Evolutionary conservation across 23 tunicate genomes (phyloP).

Genomic region (Pegea sp.): DNA sequence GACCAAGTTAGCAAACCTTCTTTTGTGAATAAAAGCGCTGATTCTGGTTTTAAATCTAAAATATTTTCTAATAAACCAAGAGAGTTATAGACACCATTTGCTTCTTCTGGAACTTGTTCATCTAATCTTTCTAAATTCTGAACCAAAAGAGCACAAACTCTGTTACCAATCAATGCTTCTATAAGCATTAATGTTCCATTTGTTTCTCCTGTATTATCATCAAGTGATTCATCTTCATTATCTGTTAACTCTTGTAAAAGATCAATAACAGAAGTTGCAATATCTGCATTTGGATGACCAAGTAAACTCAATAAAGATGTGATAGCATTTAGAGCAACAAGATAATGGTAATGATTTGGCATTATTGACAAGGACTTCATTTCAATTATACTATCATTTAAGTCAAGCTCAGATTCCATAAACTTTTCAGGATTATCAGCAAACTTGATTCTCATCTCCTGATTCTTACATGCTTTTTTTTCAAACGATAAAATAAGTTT

Average conservation of each 20-base stretch:
- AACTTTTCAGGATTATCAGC: slow-evolving; percentile 88
- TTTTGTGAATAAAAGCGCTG: slow-evolving; percentile 19
- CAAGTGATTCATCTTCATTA: slow-evolving; percentile 32
- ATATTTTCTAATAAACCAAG: slow-evolving; percentile 69
- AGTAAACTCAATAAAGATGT: slow-evolving; percentile 46
- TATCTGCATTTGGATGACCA: slow-evolving; percentile 79
- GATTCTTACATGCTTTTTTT: slow-evolving; percentile 68
- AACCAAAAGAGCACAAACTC: slow-evolving; percentile 39
- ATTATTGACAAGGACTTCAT: slow-evolving; percentile 79
- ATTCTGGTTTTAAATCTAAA: slow-evolving; percentile 53
- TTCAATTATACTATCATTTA: slow-evolving; percentile 60
- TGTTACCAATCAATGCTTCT: slow-evolving; percentile 69
- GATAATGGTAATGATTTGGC: slow-evolving; percentile 83
- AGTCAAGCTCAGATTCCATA: slow-evolving; percentile 85
- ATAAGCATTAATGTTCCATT: slow-evolving; percentile 60
- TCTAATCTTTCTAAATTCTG: slow-evolving; percentile 82
- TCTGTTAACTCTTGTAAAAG: slow-evolving; percentile 76
- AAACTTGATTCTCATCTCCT: slow-evolving; percentile 88
- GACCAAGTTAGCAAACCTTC: slow-evolving; percentile 70
- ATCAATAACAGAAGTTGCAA: slow-evolving; percentile 67
- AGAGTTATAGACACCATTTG: slow-evolving; percentile 62
- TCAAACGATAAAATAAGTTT: slow-evolving; percentile 78
- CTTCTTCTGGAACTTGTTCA: slow-evolving; percentile 82
- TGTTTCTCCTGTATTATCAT: background rate
- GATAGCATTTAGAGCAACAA: slow-evolving; percentile 58